Percentiles rank a stretch among this genome's conserved stretches.
These are phyloP conservation scores for Spilarctia lutea DNA, from an alignment of 2,888 invertebrate genomes.

Conservation along the genomic window DNA sequence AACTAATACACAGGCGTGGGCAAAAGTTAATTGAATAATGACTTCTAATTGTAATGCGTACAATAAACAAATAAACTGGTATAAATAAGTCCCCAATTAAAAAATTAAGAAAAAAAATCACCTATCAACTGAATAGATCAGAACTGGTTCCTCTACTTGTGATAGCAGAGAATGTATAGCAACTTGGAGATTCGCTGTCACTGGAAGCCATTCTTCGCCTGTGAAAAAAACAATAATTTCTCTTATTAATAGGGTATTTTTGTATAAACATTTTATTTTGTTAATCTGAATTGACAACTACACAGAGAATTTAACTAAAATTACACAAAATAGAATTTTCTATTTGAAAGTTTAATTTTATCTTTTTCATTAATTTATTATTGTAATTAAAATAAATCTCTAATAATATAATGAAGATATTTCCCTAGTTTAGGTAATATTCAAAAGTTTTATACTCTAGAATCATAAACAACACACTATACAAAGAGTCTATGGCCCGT, in stretches of 20 bases:
- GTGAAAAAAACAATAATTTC: constrained; percentile 26
- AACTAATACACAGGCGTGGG: no score
- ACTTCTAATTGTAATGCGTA: neutral
- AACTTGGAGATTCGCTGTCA: constrained; percentile 60
- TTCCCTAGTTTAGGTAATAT: no score
- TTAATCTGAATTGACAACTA: neutral
- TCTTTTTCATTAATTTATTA: no score
- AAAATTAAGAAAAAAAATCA: constrained; percentile 34
- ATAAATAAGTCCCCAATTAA: neutral
- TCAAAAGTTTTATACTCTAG: no score
- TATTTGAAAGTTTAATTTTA: no score
- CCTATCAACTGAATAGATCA: constrained; percentile 71
- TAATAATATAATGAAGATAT: no score
- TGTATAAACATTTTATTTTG: neutral
- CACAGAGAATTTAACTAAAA: no score
- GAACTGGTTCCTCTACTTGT: constrained; percentile 67
- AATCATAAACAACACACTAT: no score
- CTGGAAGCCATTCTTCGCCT: constrained; percentile 73
- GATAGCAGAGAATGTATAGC: constrained; percentile 67
- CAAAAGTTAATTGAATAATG: no score
- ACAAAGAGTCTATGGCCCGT: no score
- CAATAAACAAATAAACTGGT: neutral
- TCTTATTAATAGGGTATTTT: neutral
- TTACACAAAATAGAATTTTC: no score
- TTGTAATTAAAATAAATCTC: no score